phyloP scores from a whole-genome alignment of 1,140 invertebrate genomes.

The Gonioctena quinquepunctata region DNA sequence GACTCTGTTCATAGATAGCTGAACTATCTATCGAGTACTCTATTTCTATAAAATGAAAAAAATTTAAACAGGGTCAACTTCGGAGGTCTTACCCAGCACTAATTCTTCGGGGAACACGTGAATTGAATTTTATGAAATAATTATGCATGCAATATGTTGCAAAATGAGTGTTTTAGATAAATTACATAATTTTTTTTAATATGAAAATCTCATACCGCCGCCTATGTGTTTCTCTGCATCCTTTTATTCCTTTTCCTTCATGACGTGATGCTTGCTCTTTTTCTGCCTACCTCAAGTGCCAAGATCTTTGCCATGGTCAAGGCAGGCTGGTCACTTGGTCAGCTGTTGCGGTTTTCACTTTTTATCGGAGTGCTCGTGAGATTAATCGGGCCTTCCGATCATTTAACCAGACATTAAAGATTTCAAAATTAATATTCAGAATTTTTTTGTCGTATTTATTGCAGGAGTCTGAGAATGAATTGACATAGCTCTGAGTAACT shows the following conservation, averaged over 20 bases:
- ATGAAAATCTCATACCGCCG: background rate
- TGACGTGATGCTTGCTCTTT: background rate
- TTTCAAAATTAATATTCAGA: background rate
- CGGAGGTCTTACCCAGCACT: no score
- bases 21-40: no score
- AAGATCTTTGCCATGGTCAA: conserved; percentile 14
- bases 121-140: no score
- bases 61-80: no score
- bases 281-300: conserved; percentile 1
- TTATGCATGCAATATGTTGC: no score
- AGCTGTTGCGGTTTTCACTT: background rate
- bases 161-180: no score
- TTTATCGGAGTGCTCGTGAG: background rate
- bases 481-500: no score
- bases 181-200: no score
- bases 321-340: conserved; percentile 2
- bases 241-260: background rate
- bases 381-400: background rate
- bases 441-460: background rate
- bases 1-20: no score
- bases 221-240: background rate
- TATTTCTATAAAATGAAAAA: no score
- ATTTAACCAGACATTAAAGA: background rate
- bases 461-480: no score
- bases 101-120: no score